Conservation (phyloP, 2,113 vertebrate genomes). For the Myxocyprinus asiaticus region DNA sequence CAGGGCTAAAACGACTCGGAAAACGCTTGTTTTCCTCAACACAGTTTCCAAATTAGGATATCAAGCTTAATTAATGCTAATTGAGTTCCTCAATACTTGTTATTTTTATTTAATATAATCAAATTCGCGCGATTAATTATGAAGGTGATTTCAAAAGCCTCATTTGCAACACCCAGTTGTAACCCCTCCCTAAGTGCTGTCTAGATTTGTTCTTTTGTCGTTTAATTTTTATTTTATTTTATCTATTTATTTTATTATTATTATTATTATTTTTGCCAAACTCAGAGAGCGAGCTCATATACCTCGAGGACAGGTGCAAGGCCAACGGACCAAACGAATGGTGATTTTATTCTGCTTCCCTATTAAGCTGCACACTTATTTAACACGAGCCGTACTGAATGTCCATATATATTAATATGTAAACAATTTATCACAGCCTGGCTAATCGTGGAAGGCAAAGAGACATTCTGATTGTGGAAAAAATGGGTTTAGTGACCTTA, state of each 20-base stretch:
- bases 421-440: conserved; percentile 3
- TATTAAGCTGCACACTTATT: background rate
- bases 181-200: conserved; percentile 56
- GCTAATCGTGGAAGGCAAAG: conserved; percentile 10
- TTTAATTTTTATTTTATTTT: conserved; percentile 48
- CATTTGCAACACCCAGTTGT: conserved; percentile 91
- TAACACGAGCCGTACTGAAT: background rate
- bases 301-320: conserved; percentile 44
- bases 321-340: conserved; percentile 49
- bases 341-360: conserved; percentile 22
- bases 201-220: conserved; percentile 55
- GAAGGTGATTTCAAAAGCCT: conserved; percentile 96
- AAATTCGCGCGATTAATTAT: conserved; percentile 99
- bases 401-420: background rate
- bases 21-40: conserved; percentile 95
- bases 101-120: conserved; percentile 99
- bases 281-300: conserved; percentile 56
- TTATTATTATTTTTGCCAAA: conserved; percentile 64
- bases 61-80: conserved; percentile 99
- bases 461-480: conserved; percentile 36
- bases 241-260: too few species aligned
- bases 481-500: background rate
- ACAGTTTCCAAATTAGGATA: conserved; percentile 99
- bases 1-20: conserved; percentile 75
- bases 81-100: conserved; percentile 99